A percentile compares a stretch with the other conserved stretches of the same genome.
phyloP scores from a whole-genome alignment of 35 echinoderm and acorn worm species.

The Heliocidaris erythrogramma region DNA sequence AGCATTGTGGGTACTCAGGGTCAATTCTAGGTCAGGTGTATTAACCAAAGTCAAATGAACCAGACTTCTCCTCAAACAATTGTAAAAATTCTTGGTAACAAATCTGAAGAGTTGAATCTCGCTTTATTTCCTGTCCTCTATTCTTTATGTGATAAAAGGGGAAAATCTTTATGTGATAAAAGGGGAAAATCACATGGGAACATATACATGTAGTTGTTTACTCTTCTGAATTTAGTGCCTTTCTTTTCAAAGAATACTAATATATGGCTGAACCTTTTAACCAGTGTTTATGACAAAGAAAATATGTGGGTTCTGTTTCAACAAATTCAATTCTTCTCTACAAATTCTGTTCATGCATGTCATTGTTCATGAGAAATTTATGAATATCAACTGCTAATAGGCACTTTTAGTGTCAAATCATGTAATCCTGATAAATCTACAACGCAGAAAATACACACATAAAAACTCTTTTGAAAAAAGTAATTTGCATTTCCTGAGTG shows the following conservation, averaged over 20 bases:
- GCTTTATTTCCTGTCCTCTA: neutral
- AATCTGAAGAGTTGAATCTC: neutral
- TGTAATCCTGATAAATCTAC: no score
- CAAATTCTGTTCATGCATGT: neutral
- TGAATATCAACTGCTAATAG: no score
- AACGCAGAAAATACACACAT: no score
- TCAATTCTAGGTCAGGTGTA: conserved; percentile 1
- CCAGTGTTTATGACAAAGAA: neutral
- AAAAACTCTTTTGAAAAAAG: neutral
- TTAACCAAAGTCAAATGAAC: neutral
- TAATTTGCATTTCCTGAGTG: neutral
- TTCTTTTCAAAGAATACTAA: neutral
- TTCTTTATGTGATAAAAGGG: neutral
- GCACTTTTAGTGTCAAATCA: no score
- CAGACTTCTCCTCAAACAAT: neutral
- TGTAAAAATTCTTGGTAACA: neutral
- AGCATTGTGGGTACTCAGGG: neutral
- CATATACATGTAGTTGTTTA: neutral
- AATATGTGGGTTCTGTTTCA: neutral
- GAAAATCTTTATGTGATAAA: neutral
- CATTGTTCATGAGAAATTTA: no score
- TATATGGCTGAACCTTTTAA: neutral
- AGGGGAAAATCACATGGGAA: neutral
- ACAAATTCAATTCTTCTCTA: neutral
- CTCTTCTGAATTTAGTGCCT: neutral